Percentiles rank a stretch among this genome's conserved stretches.
Conservation (phyloP, 1,140 invertebrate species). For the Lamellibrachia luymesi region DNA sequence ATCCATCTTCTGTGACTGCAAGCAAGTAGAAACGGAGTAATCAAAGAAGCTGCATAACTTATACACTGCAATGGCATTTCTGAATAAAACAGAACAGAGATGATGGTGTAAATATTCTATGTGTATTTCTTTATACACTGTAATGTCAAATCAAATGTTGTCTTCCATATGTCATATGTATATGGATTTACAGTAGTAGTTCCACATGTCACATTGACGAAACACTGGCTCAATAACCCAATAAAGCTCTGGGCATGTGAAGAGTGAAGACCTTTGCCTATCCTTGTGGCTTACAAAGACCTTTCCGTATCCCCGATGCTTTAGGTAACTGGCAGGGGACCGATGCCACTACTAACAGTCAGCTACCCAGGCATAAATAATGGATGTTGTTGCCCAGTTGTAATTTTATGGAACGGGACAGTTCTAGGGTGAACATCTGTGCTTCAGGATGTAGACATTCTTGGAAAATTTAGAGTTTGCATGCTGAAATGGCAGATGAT, state of each 20-base stretch:
- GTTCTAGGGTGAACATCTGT: conserved; percentile 18
- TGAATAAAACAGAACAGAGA: neutral
- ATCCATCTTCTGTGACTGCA: neutral
- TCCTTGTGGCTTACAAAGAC: neutral
- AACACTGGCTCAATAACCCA: neutral
- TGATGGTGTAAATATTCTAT: neutral
- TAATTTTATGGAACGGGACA: conserved; percentile 11
- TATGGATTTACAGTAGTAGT: neutral
- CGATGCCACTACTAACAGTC: neutral
- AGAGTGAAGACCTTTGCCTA: neutral
- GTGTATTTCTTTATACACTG: too few relatives aligned
- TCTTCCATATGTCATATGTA: neutral
- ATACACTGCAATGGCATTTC: neutral
- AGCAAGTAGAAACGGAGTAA: neutral
- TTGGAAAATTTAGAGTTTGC: too few relatives aligned
- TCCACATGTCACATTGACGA: neutral
- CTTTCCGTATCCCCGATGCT: neutral
- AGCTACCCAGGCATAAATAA: neutral
- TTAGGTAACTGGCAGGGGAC: neutral
- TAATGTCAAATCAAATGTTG: neutral
- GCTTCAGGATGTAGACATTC: neutral
- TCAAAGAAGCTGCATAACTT: neutral
- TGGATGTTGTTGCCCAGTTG: neutral
- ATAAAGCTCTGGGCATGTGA: neutral
- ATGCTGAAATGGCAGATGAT: too few relatives aligned